Percentiles rank a stretch among this genome's conserved stretches.
Evolutionary conservation across 2,797 vertebrate genomes (phyloP).

Genomic region (Enteromius unitaeniatus): DNA sequence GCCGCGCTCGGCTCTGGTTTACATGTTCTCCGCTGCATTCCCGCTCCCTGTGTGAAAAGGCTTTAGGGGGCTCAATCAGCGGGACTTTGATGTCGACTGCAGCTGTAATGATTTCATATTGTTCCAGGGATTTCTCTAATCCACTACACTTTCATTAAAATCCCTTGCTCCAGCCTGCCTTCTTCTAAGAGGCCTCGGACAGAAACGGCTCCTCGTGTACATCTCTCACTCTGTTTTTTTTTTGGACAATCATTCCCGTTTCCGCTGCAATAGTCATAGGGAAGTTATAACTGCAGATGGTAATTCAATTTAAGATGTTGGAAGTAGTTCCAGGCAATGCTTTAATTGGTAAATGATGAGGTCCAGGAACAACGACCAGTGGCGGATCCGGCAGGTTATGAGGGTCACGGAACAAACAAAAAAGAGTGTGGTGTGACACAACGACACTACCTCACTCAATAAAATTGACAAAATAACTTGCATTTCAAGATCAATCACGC

Average conservation of each 20-base stretch:
- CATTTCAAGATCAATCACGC: background rate
- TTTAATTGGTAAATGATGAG: slow-evolving; percentile 7
- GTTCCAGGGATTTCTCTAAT: slow-evolving; percentile 93
- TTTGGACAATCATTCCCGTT: slow-evolving; percentile 1
- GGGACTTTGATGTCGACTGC: slow-evolving; percentile 87
- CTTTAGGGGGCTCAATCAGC: slow-evolving; percentile 87
- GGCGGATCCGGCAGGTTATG: background rate
- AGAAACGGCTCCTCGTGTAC: slow-evolving; percentile 75
- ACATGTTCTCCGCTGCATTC: slow-evolving; percentile 66
- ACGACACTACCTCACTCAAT: background rate
- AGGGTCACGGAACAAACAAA: background rate
- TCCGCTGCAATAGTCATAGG: background rate
- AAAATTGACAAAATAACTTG: background rate
- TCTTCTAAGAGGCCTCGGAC: background rate
- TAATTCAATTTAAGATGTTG: slow-evolving; percentile 30
- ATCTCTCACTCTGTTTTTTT: slow-evolving; percentile 21
- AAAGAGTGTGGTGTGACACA: background rate
- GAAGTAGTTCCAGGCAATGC: background rate
- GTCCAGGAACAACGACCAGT: background rate
- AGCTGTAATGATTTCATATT: slow-evolving; percentile 91
- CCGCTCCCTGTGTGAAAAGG: slow-evolving; percentile 78
- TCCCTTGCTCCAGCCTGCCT: slow-evolving; percentile 15
- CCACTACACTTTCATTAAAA: slow-evolving; percentile 87
- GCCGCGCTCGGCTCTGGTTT: slow-evolving; percentile 71
- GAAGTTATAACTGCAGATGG: slow-evolving; percentile 28